Percentiles rank a stretch among this genome's conserved stretches.
These are phyloP conservation scores for Rotaria sp. DNA, from an alignment of 2,888 invertebrate genomes.

Conservation along the genomic window DNA sequence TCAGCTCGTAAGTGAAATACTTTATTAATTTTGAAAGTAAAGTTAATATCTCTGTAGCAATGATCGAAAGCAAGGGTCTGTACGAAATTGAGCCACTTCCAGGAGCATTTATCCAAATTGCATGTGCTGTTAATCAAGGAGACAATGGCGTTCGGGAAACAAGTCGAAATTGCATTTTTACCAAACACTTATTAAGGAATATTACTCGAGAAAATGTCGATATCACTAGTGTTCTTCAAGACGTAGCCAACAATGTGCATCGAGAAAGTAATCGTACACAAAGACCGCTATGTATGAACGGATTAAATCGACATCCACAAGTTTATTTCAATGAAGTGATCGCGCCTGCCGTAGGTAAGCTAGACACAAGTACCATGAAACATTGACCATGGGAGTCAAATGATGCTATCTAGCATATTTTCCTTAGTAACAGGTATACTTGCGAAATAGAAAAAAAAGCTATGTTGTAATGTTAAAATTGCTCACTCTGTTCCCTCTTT, in stretches of 20 bases:
- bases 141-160: neutral
- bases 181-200: conserved; percentile 7
- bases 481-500: too few relatives aligned
- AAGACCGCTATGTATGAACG: neutral
- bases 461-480: too few relatives aligned
- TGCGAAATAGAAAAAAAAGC: too few relatives aligned
- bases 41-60: neutral
- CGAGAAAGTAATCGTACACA: neutral
- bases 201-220: neutral
- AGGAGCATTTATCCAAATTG: neutral
- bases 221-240: neutral
- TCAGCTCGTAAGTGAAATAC: neutral
- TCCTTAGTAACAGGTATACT: too few relatives aligned
- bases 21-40: neutral
- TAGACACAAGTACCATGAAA: too few relatives aligned
- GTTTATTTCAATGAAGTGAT: neutral
- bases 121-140: neutral
- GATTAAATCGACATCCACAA: neutral
- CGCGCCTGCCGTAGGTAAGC: too few relatives aligned
- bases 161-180: neutral
- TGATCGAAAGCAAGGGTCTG: neutral
- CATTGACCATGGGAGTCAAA: too few relatives aligned
- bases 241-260: too few relatives aligned
- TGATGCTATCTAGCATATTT: too few relatives aligned
- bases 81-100: neutral